phyloP scores from a whole-genome alignment of 2,113 vertebrate species.

The Neogale vison region DNA sequence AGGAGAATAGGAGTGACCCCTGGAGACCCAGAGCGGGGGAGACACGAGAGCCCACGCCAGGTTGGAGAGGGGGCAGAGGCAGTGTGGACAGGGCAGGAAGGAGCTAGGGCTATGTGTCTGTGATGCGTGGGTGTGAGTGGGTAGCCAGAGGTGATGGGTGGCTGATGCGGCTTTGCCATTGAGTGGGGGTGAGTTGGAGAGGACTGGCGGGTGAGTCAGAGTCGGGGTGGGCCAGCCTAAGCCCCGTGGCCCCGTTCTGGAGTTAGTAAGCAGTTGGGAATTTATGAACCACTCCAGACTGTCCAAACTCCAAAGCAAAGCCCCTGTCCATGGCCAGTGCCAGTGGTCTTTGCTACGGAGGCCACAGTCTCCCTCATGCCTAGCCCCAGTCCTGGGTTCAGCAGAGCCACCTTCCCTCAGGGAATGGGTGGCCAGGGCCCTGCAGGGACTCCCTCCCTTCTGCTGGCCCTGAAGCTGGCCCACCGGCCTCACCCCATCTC shows the following conservation, averaged over 20 bases:
- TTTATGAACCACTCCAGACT: fast-evolving
- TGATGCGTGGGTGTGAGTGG: background rate
- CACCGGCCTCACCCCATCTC: background rate
- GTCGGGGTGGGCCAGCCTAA: background rate
- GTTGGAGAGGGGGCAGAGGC: background rate
- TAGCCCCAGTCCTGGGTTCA: too few species aligned
- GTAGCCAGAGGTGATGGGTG: background rate
- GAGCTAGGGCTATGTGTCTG: background rate
- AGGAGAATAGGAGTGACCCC: too few species aligned
- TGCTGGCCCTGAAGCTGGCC: background rate
- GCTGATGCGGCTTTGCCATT: background rate
- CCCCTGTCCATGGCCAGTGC: background rate
- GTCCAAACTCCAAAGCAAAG: background rate
- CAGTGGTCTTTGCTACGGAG: fast-evolving
- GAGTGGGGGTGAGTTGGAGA: background rate
- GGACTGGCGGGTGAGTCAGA: background rate
- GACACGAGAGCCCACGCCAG: fast-evolving
- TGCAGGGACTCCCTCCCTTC: background rate
- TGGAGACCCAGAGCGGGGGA: background rate
- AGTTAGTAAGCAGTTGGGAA: fast-evolving
- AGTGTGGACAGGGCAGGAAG: fast-evolving
- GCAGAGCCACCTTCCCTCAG: background rate
- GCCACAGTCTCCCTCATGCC: fast-evolving
- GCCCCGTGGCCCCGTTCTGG: background rate
- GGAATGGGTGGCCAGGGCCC: background rate